Evolutionary conservation across 2,113 vertebrate genomes (phyloP).

Genomic region (Oriolus oriolus): DNA sequence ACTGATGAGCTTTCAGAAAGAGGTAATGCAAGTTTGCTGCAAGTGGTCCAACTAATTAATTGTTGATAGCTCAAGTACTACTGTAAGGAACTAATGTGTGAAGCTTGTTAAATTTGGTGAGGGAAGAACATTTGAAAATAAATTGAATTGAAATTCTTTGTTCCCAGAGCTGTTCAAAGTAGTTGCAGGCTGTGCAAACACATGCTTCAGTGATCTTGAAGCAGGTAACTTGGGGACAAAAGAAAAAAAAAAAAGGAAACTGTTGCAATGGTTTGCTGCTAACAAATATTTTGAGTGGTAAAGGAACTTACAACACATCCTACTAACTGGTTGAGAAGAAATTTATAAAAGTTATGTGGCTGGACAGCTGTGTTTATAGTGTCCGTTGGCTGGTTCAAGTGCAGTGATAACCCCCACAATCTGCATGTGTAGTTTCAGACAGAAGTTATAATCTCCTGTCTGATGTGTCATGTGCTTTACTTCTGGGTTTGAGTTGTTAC

Average conservation of each 20-base stretch:
- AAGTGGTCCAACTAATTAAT: neutral
- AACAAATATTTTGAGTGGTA: neutral
- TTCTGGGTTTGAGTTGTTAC: neutral
- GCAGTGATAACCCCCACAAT: neutral
- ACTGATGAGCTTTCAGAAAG: neutral
- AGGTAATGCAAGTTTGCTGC: neutral
- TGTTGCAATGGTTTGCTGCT: neutral
- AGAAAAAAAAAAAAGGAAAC: too few relatives aligned
- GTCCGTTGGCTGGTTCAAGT: neutral
- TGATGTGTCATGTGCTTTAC: neutral
- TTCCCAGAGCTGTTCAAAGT: neutral
- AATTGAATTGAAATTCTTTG: neutral
- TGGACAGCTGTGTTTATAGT: neutral
- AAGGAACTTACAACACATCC: neutral
- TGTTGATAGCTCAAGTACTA: neutral
- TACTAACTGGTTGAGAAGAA: neutral
- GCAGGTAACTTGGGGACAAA: neutral
- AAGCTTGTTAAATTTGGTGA: neutral
- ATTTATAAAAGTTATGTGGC: fast-evolving
- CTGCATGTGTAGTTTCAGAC: neutral
- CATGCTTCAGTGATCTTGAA: neutral
- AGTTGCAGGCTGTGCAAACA: neutral
- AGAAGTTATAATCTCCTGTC: neutral
- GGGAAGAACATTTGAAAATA: neutral
- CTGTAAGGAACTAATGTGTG: neutral